These are phyloP conservation scores for Karalla daura DNA, from an alignment of 2,797 vertebrate species.

Conservation along the genomic window DNA sequence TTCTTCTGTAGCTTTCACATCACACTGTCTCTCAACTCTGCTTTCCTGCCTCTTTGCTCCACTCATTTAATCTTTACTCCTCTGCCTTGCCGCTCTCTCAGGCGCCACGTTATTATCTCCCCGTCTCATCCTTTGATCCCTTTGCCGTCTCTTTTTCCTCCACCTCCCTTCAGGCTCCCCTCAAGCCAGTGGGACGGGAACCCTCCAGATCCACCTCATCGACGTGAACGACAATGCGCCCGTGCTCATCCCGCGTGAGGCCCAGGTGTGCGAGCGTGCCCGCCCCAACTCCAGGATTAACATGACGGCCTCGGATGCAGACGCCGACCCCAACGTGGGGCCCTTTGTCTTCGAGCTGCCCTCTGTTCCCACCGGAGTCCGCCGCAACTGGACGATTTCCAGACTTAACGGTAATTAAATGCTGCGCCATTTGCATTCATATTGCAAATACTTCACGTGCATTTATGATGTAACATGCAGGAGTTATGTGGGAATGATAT, in stretches of 20 bases:
- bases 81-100: background rate
- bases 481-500: constrained; percentile 11
- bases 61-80: constrained; percentile 24
- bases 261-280: constrained; percentile 92
- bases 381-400: constrained; percentile 96
- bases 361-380: constrained; percentile 87
- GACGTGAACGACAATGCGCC: constrained; percentile 98
- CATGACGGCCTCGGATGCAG: constrained; percentile 93
- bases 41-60: constrained; percentile 20
- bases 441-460: background rate
- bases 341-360: constrained; percentile 98
- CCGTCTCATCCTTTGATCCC: constrained; percentile 26
- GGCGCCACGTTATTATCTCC: background rate
- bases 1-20: constrained; percentile 16
- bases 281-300: constrained; percentile 90
- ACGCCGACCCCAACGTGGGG: constrained; percentile 92
- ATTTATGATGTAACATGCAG: constrained; percentile 10
- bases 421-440: background rate
- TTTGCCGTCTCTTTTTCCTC: constrained; percentile 14
- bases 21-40: constrained; percentile 4
- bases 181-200: constrained; percentile 94
- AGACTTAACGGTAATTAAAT: constrained; percentile 89
- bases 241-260: constrained; percentile 91
- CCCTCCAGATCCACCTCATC: constrained; percentile 95
- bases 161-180: constrained; percentile 86